Evolutionary conservation across 2,113 vertebrate genomes (phyloP).

Genomic region (Perca schrenkii): DNA sequence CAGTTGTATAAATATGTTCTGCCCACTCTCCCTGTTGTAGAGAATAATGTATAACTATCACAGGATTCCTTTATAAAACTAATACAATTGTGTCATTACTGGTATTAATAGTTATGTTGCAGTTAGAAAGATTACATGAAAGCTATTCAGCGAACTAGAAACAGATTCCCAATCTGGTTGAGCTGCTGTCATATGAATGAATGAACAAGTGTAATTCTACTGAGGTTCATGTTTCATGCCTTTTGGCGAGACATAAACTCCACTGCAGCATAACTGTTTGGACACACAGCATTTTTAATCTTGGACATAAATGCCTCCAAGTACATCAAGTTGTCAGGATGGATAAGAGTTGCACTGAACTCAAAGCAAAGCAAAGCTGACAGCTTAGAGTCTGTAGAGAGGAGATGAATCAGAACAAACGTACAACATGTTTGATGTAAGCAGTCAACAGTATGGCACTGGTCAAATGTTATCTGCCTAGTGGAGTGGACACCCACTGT

Average conservation of each 20-base stretch:
- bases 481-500: neutral
- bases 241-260: conserved; percentile 5
- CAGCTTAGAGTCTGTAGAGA: neutral
- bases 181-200: neutral
- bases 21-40: neutral
- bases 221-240: conserved; percentile 16
- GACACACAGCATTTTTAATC: conserved; percentile 16
- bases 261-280: conserved; percentile 7
- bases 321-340: conserved; percentile 42
- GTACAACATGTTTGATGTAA: neutral
- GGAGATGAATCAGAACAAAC: conserved; percentile 1
- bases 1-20: conserved; percentile 29
- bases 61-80: neutral
- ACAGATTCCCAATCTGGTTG: neutral
- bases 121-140: neutral
- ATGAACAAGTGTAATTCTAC: conserved; percentile 10
- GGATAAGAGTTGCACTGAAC: conserved; percentile 10
- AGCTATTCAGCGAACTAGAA: neutral
- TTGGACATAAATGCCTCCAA: conserved; percentile 1
- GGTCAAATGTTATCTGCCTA: neutral
- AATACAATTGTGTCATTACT: neutral
- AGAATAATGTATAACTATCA: neutral
- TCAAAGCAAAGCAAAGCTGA: conserved; percentile 24
- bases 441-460: neutral
- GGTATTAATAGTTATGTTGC: neutral